A percentile compares a stretch with the other conserved stretches of the same genome.
phyloP scores from a whole-genome alignment of 2,113 vertebrate species.

The Merops nubicus region DNA sequence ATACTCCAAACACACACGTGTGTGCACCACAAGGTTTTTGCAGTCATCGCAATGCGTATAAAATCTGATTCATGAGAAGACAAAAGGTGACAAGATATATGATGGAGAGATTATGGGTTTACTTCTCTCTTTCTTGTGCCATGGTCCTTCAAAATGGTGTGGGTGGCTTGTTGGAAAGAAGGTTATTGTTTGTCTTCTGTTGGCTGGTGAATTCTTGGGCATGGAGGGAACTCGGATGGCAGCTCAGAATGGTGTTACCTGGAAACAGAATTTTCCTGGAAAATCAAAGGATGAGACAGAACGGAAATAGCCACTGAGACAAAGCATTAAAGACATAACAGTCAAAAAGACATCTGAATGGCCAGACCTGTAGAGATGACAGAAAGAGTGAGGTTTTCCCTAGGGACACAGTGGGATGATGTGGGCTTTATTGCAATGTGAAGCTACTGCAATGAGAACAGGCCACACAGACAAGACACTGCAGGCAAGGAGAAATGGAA shows the following conservation, averaged over 20 bases:
- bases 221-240: not conserved
- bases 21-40: not conserved
- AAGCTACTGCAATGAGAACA: not conserved
- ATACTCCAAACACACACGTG: accelerated
- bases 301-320: not conserved
- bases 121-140: not conserved
- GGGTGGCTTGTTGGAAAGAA: not conserved
- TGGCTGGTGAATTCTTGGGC: not conserved
- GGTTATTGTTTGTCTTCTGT: not conserved
- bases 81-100: not conserved
- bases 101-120: not conserved
- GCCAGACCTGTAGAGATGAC: not conserved
- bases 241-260: not conserved
- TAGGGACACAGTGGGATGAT: not conserved
- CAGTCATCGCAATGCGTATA: not conserved
- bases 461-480: not conserved
- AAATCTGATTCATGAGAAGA: not conserved
- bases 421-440: not conserved
- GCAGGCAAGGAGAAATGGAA: not conserved
- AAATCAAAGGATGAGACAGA: not conserved
- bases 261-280: not conserved
- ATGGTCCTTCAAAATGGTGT: not conserved
- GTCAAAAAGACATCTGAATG: not conserved
- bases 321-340: not conserved
- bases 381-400: not conserved